phyloP scores from a whole-genome alignment of 2,888 invertebrate species.

The Drosophila infuscata region DNA sequence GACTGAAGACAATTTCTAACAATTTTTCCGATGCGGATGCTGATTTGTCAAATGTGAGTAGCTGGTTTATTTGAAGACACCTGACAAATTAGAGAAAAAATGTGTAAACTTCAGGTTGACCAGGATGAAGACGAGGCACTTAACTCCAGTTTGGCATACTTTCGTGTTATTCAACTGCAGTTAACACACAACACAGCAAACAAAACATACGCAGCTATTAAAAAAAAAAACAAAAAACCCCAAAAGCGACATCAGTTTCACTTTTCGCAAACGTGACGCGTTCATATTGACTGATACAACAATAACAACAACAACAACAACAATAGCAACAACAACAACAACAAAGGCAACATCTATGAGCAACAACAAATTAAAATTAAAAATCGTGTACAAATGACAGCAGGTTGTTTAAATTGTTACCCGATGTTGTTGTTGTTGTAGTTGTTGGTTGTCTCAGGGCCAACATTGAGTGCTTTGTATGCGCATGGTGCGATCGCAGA shows the following conservation, averaged over 20 bases:
- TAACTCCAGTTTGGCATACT: constrained; percentile 47
- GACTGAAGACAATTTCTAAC: background rate
- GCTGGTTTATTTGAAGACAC: background rate
- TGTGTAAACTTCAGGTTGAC: background rate
- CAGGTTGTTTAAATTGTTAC: constrained; percentile 41
- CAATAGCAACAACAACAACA: constrained; percentile 14
- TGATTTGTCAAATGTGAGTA: background rate
- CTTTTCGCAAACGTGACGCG: constrained; percentile 77
- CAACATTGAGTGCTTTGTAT: constrained; percentile 66
- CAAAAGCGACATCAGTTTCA: constrained; percentile 68
- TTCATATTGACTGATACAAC: constrained; percentile 40
- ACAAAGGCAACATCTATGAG: background rate
- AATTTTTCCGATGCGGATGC: background rate
- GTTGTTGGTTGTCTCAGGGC: constrained; percentile 58
- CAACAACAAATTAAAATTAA: constrained; percentile 56
- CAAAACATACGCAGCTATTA: background rate
- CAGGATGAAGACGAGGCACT: constrained; percentile 9
- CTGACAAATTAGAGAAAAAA: background rate
- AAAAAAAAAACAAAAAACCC: constrained; percentile 29
- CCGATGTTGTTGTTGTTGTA: constrained; percentile 23
- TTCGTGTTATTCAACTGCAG: constrained; percentile 72
- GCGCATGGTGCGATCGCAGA: constrained; percentile 38
- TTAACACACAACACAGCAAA: background rate
- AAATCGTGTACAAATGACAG: constrained; percentile 51
- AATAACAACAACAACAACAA: constrained; percentile 16